These are phyloP conservation scores for Drosophila nigrodunni DNA, from an alignment of 1,140 invertebrate species.

Conservation along the genomic window DNA sequence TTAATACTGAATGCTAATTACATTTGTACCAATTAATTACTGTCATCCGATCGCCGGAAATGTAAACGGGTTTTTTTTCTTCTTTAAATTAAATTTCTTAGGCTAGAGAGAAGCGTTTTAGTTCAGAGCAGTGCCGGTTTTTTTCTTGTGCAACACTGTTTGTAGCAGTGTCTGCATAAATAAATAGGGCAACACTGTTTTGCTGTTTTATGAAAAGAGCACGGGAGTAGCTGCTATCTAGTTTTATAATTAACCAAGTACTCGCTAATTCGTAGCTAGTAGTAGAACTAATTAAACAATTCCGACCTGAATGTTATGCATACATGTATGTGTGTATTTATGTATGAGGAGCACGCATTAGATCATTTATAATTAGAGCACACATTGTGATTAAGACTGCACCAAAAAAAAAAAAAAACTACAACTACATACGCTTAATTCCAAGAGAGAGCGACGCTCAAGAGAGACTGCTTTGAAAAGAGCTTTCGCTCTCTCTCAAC, in stretches of 20 bases:
- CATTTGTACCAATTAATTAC: conserved; percentile 1
- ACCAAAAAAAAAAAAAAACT: conserved; percentile 1
- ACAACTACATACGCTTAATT: not conserved
- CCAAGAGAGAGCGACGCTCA: conserved; percentile 10
- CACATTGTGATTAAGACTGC: conserved; percentile 13
- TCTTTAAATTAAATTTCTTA: not conserved
- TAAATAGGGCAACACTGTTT: not conserved
- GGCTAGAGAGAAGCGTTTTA: not conserved
- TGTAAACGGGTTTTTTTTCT: not conserved
- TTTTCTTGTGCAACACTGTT: not conserved
- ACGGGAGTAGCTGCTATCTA: not conserved
- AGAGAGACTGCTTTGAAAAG: not conserved
- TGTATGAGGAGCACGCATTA: conserved; percentile 16
- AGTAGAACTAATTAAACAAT: not conserved
- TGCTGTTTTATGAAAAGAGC: not conserved
- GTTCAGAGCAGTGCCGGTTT: not conserved
- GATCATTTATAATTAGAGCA: conserved; percentile 11
- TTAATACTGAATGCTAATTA: not conserved
- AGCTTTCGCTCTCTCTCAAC: no score
- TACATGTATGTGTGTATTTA: conserved; percentile 1
- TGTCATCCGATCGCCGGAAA: not conserved
- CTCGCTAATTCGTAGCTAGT: not conserved
- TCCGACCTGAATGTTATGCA: not conserved
- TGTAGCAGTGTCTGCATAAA: not conserved
- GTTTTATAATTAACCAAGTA: not conserved